These are phyloP conservation scores for Aelia acuminata DNA, from an alignment of 2,888 invertebrate species.

Conservation along the genomic window DNA sequence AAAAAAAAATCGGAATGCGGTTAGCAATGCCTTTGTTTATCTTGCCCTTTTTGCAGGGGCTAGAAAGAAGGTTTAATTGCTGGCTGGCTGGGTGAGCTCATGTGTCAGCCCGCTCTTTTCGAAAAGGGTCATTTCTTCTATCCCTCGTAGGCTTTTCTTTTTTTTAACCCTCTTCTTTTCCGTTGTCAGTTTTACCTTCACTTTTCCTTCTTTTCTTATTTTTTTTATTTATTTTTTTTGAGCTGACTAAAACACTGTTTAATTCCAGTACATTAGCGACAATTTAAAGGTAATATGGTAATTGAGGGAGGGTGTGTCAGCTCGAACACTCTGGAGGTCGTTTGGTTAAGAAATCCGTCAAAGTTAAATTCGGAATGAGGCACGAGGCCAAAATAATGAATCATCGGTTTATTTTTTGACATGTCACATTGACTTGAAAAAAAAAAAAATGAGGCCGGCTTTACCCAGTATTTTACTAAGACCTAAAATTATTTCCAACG, in stretches of 20 bases:
- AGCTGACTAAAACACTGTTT: background rate
- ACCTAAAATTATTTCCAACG: too few species aligned
- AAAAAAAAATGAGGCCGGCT: too few species aligned
- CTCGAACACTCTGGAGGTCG: background rate
- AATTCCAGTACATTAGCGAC: background rate
- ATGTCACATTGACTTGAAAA: too few species aligned
- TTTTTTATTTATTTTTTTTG: background rate
- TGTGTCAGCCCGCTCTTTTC: background rate
- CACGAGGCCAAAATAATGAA: background rate
- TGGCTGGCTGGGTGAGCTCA: background rate
- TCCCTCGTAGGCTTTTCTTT: background rate
- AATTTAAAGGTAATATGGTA: background rate
- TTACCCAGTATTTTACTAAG: too few species aligned
- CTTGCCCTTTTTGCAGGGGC: background rate
- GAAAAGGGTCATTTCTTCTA: background rate
- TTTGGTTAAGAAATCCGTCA: background rate
- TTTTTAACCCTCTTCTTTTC: background rate
- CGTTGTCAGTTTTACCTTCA: background rate
- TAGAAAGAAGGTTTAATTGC: slow-evolving; percentile 10
- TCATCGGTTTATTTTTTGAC: background rate
- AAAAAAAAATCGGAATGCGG: slow-evolving; percentile 23
- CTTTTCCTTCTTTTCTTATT: background rate
- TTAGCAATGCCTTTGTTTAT: slow-evolving; percentile 32
- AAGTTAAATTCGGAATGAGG: background rate
- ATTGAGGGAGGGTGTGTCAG: background rate